phyloP scores from a whole-genome alignment of 2,113 vertebrate species.

The Pristiophorus japonicus region DNA sequence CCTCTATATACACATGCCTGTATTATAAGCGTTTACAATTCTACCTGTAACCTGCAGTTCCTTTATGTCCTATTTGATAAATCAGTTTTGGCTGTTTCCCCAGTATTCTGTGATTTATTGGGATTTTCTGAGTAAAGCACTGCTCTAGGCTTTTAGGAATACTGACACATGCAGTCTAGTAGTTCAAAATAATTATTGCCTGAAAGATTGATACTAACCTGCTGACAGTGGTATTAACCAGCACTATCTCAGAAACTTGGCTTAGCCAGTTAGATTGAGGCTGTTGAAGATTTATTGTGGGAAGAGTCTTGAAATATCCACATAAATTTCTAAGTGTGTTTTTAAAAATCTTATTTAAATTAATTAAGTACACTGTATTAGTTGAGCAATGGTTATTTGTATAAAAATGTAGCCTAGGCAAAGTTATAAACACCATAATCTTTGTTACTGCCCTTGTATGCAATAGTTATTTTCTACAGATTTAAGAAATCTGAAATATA shows the following conservation, averaged over 20 bases:
- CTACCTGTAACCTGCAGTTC: neutral
- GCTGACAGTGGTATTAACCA: neutral
- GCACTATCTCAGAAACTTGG: neutral
- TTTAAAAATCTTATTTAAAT: neutral
- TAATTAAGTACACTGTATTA: too few relatives aligned
- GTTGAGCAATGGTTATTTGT: neutral
- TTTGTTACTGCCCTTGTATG: neutral
- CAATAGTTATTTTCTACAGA: neutral
- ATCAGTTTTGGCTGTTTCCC: neutral
- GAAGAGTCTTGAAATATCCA: neutral
- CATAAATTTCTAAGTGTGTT: neutral
- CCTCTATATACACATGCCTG: neutral
- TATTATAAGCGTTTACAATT: neutral
- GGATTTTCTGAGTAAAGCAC: constrained; percentile 3
- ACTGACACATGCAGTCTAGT: neutral
- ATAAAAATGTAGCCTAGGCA: neutral
- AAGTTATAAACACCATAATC: neutral
- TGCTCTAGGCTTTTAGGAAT: neutral
- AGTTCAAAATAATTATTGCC: neutral
- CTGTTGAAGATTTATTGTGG: neutral
- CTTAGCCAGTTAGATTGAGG: neutral
- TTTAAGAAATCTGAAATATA: neutral
- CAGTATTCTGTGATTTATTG: neutral
- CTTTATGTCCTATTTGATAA: neutral
- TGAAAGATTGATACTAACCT: constrained; percentile 1